Conservation (phyloP, 1,140 invertebrate genomes). For the Conus ventricosus region DNA sequence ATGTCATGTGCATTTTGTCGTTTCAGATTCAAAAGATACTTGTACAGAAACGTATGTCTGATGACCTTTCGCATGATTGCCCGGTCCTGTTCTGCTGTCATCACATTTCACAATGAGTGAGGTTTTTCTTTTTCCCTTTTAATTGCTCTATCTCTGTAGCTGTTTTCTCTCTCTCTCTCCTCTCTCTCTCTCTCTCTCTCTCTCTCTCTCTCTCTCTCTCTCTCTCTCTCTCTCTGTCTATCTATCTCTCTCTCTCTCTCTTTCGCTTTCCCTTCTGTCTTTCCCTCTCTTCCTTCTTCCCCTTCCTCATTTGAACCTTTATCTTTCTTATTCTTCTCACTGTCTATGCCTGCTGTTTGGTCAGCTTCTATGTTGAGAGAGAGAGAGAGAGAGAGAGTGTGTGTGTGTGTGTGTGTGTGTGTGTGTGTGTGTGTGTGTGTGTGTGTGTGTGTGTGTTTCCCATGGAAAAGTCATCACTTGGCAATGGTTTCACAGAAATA, state of each 20-base stretch:
- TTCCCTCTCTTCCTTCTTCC: too few relatives aligned
- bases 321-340: too few relatives aligned
- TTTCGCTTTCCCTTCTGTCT: neutral
- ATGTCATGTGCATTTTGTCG: neutral
- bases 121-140: neutral
- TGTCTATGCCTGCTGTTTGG: too few relatives aligned
- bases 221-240: too few relatives aligned
- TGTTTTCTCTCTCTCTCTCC: neutral
- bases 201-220: too few relatives aligned
- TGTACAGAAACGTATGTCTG: constrained; percentile 60
- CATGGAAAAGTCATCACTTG: too few relatives aligned
- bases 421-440: too few relatives aligned
- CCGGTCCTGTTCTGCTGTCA: constrained; percentile 64
- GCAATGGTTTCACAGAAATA: neutral
- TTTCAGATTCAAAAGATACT: constrained; percentile 61
- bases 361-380: too few relatives aligned
- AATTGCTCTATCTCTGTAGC: neutral
- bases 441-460: neutral
- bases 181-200: too few relatives aligned
- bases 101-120: constrained; percentile 67
- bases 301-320: too few relatives aligned
- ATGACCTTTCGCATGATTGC: constrained; percentile 65
- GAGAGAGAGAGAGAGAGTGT: too few relatives aligned
- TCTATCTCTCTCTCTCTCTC: neutral
- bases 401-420: too few relatives aligned